phyloP scores from a whole-genome alignment of 2,888 invertebrate species.

The Phalera bucephala region DNA sequence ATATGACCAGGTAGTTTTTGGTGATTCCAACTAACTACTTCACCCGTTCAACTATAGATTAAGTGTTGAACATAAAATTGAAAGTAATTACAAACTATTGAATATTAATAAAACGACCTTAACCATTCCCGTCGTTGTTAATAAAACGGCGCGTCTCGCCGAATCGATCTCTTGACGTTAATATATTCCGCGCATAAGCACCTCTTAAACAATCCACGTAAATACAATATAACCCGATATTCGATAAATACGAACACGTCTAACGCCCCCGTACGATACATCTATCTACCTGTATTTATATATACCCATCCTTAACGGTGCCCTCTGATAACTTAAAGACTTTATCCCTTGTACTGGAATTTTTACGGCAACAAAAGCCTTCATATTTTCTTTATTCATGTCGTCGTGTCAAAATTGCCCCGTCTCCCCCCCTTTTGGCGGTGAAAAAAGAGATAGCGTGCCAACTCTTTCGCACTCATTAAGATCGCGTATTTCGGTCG shows the following conservation, averaged over 20 bases:
- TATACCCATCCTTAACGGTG: conserved; percentile 47
- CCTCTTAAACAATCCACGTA: conserved; percentile 63
- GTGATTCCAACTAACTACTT: too few relatives aligned
- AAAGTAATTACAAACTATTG: conserved; percentile 14
- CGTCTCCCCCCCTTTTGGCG: conserved; percentile 58
- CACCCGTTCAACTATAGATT: too few relatives aligned
- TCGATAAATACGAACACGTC: conserved; percentile 55
- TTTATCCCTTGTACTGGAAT: conserved; percentile 81
- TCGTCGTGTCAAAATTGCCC: conserved; percentile 79
- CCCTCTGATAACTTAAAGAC: conserved; percentile 81
- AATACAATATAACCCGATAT: conserved; percentile 56
- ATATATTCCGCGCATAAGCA: conserved; percentile 69
- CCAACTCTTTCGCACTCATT: conserved; percentile 75
- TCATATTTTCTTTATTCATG: conserved; percentile 82
- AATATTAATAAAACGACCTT: conserved; percentile 22
- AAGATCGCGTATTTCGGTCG: conserved; percentile 52
- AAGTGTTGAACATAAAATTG: conserved; percentile 7
- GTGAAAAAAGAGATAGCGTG: conserved; percentile 63
- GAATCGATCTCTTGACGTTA: conserved; percentile 51
- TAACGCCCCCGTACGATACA: conserved; percentile 32
- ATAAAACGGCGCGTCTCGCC: conserved; percentile 46
- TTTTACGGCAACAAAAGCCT: conserved; percentile 81
- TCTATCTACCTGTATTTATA: conserved; percentile 27
- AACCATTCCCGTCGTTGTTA: conserved; percentile 31
- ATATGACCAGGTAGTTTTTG: too few relatives aligned